Conservation (phyloP, 1,140 invertebrate genomes). For the Drosophila funebris region DNA sequence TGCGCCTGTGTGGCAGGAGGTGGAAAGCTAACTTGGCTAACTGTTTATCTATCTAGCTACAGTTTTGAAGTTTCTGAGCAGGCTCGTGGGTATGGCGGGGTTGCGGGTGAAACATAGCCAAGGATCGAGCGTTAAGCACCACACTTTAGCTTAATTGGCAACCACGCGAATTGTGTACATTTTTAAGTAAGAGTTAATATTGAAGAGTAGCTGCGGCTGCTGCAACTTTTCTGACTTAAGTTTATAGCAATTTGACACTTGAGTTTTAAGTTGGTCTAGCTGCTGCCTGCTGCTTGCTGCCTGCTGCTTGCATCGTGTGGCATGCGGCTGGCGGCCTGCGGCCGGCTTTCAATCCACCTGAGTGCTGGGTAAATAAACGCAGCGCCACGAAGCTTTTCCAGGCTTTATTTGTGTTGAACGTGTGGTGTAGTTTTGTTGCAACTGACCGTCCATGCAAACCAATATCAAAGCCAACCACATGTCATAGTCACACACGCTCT, state of each 20-base stretch:
- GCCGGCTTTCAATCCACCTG: conserved; percentile 27
- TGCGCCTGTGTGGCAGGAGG: conserved; percentile 49
- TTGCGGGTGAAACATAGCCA: background rate
- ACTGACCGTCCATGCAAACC: conserved; percentile 33
- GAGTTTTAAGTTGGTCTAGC: conserved; percentile 39
- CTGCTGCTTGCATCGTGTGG: too few relatives aligned
- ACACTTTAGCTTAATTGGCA: conserved; percentile 76
- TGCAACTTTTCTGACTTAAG: conserved; percentile 17
- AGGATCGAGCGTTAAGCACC: conserved; percentile 51
- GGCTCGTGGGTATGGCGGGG: conserved; percentile 29
- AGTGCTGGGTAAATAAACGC: conserved; percentile 42
- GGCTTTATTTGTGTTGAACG: conserved; percentile 31
- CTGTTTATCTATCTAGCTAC: conserved; percentile 69
- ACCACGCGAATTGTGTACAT: conserved; percentile 69
- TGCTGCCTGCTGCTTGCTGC: background rate
- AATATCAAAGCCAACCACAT: conserved; percentile 63
- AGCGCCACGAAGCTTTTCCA: conserved; percentile 13
- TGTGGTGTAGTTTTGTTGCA: conserved; percentile 7
- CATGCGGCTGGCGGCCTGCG: background rate
- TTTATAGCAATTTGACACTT: conserved; percentile 67
- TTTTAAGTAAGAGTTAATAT: conserved; percentile 80
- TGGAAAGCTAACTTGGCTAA: conserved; percentile 30
- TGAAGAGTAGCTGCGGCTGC: conserved; percentile 40
- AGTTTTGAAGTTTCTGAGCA: conserved; percentile 63
- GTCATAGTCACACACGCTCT: conserved; percentile 41